Conservation (phyloP, 2,797 vertebrate genomes). For the Anguilla obscura region DNA sequence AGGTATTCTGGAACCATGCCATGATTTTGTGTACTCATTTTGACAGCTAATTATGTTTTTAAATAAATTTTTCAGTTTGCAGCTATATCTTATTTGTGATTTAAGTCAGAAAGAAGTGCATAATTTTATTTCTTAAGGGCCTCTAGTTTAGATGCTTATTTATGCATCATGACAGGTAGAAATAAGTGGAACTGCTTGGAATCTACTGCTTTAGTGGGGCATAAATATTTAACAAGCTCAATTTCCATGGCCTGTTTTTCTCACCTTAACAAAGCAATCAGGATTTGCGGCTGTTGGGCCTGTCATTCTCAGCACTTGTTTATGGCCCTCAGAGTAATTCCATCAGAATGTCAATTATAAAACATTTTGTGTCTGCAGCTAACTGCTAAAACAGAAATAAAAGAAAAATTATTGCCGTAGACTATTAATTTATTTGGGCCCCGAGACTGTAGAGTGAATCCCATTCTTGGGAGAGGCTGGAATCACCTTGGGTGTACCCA, state of each 20-base stretch:
- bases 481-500: constrained; percentile 24
- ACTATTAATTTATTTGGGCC: constrained; percentile 27
- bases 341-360: constrained; percentile 41
- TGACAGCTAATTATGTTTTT: constrained; percentile 55
- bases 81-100: constrained; percentile 51
- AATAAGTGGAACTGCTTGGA: constrained; percentile 48
- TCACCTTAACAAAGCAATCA: constrained; percentile 48
- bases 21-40: constrained; percentile 43
- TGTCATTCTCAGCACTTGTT: constrained; percentile 35
- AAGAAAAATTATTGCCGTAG: constrained; percentile 26
- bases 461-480: constrained; percentile 4
- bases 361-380: constrained; percentile 32
- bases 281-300: constrained; percentile 28
- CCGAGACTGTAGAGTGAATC: constrained; percentile 25
- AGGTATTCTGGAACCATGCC: constrained; percentile 41
- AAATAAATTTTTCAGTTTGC: constrained; percentile 51
- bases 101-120: constrained; percentile 41
- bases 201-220: constrained; percentile 43
- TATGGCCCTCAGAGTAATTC: constrained; percentile 35
- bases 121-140: constrained; percentile 43
- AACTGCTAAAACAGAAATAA: constrained; percentile 31
- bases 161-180: constrained; percentile 43
- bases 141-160: constrained; percentile 47
- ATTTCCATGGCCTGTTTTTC: constrained; percentile 42
- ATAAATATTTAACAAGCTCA: constrained; percentile 53